Percentiles rank a stretch among this genome's conserved stretches.
Conservation (phyloP, 1,140 invertebrate species). For the Drosophila jambulina region DNA sequence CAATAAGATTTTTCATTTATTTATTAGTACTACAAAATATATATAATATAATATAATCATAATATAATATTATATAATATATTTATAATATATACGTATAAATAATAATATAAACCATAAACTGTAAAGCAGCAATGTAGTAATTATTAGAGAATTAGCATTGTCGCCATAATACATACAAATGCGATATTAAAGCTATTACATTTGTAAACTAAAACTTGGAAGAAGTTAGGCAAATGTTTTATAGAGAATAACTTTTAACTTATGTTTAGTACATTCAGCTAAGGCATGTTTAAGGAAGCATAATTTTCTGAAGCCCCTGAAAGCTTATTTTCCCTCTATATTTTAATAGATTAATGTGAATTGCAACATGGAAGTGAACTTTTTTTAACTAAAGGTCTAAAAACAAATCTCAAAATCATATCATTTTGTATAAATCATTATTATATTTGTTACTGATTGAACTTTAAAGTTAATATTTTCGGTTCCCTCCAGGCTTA, state of each 20-base stretch:
- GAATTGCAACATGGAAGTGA: neutral
- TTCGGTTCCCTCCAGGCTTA: slow-evolving; percentile 79
- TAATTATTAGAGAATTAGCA: neutral
- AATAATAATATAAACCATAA: too few relatives aligned
- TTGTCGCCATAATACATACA: neutral
- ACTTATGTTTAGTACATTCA: neutral
- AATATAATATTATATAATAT: too few relatives aligned
- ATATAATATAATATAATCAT: too few relatives aligned
- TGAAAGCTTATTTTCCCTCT: neutral
- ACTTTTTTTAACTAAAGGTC: neutral
- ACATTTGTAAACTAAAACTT: neutral
- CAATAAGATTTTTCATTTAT: too few relatives aligned
- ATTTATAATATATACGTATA: too few relatives aligned
- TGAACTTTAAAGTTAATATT: neutral
- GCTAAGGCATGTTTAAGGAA: neutral
- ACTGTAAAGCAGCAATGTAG: too few relatives aligned
- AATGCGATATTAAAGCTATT: neutral
- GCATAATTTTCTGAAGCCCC: neutral
- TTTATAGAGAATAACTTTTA: too few relatives aligned
- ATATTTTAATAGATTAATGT: neutral
- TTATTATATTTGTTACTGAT: too few relatives aligned
- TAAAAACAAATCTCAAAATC: neutral
- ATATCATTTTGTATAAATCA: too few relatives aligned
- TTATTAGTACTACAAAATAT: too few relatives aligned
- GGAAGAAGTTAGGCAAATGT: too few relatives aligned